Evolutionary conservation across 2,888 invertebrate genomes (phyloP), one percentile per base, ranked within the genome.

Genomic region (Priocnemis perturbator): DNA sequence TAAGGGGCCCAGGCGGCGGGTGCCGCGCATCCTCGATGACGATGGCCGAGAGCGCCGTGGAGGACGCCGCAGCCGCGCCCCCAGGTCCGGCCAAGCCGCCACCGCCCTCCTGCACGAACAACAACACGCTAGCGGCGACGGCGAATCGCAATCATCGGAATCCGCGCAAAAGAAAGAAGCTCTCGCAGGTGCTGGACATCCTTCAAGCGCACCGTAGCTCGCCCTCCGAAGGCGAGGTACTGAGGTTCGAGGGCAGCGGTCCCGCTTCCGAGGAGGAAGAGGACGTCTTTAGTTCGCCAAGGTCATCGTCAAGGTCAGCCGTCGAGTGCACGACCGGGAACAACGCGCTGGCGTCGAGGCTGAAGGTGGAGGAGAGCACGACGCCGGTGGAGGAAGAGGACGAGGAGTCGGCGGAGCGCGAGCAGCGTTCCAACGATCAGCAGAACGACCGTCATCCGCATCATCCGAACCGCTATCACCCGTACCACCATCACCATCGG

Each of bases 181-280:
- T 96, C 19, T 95, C 95, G 64, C 94, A 94, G 72, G 94, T 97
- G 21, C 90, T 97, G 70, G 95, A 96, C 86, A 95, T 94, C 82
- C 91, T 96, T 3, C 91, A 92, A 20, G 91, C 91, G 9, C 89
- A 85, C 69, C 85, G 82, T 62, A 85, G 82, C 69, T 87, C 83
- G 48, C 86, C 81, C 44, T 81, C 78, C 64, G 86, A 84, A 52
- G 87, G 88, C 17, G 91, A 92, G 71, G 91, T 91, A 59, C 90
- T 92, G 76, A 90, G 90, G 59, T 92, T 91, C 81, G 92, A 91
- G 76, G 87, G 88, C 20, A 77, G 71, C 57, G 71, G 70, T 0
- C 77, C 78, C 3, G 73, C 82, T 2, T 87, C 83, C 59, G 86
- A 83, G 61, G 87, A 87, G 55, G 88, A 88, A 21, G 89, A 88